Evolutionary conservation across 2,888 invertebrate species (phyloP), one percentile per base, ranked within the genome.

Genomic region (Thysanoteuthis rhombus): DNA sequence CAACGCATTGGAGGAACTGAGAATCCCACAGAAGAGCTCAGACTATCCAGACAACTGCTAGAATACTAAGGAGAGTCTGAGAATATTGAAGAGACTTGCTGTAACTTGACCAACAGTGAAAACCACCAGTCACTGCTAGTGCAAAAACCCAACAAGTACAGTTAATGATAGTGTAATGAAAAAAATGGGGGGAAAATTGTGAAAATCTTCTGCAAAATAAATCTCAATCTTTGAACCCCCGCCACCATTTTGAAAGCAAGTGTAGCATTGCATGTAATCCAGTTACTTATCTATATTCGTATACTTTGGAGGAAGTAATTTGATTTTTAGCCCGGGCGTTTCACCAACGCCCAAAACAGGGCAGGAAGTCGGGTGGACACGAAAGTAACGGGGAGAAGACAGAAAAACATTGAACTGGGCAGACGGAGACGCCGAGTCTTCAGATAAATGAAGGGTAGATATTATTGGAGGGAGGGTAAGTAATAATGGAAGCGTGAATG

Each of bases 261-360:
- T 36, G 75, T 75, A 75, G n/a, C 75, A 75, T 75, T 19, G n/a
- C n/a, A 75, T 12, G 19, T 75, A 75, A 75, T 75, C 75, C 75
- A 75, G n/a, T 75, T 75, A 75, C 75, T 75, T 75, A 75, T 75
- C 75, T 75, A 75, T 75, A 75, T 75, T 75, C 75, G 75, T 75
- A 75, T 75, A 75, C 58, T 75, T 75, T n/a, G 75, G n/a, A 75
- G 19, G 16, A 75, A 75, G n/a, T 75, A 75, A 75, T 75, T 75
- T 75, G 75, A 75, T 75, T 75, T 75, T 75, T 75, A 75, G 75
- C 75, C 3, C n/a, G 36, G 75, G n/a, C 22, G 16, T 75, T 36
- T 36, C 75, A n/a, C n/a, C n/a, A 36, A n/a, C 75, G 16, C n/a
- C 75, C n/a, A n/a, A 75, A n/a, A 75, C n/a, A 36, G 36, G 19